phyloP scores from a whole-genome alignment of 2,797 vertebrate species.

The Hydrophis major region DNA sequence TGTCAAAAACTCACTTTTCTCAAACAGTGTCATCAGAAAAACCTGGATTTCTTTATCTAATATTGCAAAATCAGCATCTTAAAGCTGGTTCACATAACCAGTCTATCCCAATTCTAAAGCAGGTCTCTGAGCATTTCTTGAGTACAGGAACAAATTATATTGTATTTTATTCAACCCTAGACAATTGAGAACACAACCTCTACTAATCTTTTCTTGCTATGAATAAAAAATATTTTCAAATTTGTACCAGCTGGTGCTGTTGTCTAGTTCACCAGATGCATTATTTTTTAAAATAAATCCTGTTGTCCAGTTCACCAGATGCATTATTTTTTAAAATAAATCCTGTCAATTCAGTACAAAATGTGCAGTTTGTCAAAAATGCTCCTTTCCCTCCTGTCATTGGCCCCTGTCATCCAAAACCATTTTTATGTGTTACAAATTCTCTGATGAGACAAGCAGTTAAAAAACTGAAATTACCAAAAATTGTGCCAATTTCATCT shows the following conservation, averaged over 20 bases:
- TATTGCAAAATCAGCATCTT: neutral
- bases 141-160: neutral
- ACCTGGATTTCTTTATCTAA: neutral
- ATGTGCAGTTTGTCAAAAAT: neutral
- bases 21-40: neutral
- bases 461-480: neutral
- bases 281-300: neutral
- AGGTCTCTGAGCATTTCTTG: neutral
- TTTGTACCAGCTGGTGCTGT: neutral
- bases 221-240: neutral
- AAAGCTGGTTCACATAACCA: neutral
- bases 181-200: neutral
- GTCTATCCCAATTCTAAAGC: neutral
- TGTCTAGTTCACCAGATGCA: neutral
- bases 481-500: neutral
- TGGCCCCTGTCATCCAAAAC: neutral
- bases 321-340: neutral
- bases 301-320: neutral
- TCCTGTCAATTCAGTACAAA: neutral
- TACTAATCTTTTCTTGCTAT: neutral
- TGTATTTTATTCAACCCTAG: neutral
- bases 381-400: neutral
- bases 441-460: neutral
- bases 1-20: neutral
- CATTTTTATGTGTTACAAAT: neutral